Base-by-base conservation (phyloP, 2,888 invertebrate species). In the Willowsia nigromaculata region DNA sequence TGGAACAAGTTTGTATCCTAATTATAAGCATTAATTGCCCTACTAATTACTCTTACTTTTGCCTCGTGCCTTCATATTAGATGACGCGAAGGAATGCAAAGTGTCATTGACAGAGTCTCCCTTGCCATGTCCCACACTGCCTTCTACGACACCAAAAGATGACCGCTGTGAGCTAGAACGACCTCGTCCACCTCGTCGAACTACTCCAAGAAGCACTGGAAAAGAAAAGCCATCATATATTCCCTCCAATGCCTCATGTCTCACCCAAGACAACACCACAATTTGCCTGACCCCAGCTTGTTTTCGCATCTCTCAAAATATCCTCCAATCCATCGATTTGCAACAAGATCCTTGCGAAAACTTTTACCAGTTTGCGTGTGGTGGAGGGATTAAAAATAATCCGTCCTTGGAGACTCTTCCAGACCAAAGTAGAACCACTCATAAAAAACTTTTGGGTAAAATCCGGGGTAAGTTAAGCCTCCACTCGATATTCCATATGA, bases 361-460 rank as follows among this genome's bases (percentile, higher is more conserved):
- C 91, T 95, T 95, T 92, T 95, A 94, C 92, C 93, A 94, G 91
- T 95, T 93, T 91, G 93, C 94, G 1, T 95, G 95, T 89, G 94
- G 95, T 0, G 94, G 94, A 87, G 94, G 94, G 93, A 93, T 93
- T 90, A 93, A 93, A 62, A 92, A 93, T 9, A 93, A 94, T 91
- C 94, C 94, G 0, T 22, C 53, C 9, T n/a, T 93, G 96, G 96
- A 95, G n/a, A n/a, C n/a, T 95, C 81, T 93, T 94, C 15, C 95
- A 95, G 93, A 94, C 96, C 88, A 94, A 95, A 91, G 95, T 95
- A 91, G 93, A 93, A 30, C 22, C 37, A 40, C 47, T 62, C 33
- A 9, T 5, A 18, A 9, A 9, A 56, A 6, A 33, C 37, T 80
- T 33, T 22, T 22, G 22, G 3, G 6, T 9, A 22, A 33, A 56